Evolutionary conservation across 92 coral and sea anemone species (phyloP), one percentile per base, ranked within the genome.

Genomic region (Zoanthus solanderi): DNA sequence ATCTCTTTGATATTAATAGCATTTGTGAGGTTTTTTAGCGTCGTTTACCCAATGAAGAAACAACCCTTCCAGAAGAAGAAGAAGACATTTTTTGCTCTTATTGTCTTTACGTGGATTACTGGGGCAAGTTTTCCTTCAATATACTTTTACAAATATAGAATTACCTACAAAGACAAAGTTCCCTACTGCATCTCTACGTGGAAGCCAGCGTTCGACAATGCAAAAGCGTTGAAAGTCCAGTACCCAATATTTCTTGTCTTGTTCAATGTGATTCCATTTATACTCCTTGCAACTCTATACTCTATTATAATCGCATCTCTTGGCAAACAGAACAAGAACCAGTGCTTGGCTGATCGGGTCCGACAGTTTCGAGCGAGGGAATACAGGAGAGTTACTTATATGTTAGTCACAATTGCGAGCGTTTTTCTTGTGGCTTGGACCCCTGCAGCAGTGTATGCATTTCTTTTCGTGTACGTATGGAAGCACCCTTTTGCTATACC

Each of bases 151-250:
- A 46, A 47, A 16, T 50, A 8, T 8, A 46, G 47, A 75, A 45
- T 75, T 9, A 23, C n/a, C 60, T 12, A 75, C 58, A 75, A n/a
- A 47, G 61, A 46, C 17, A 72, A 42, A 4, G 23, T n/a, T 17
- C 53, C 76, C 31, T 48, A 75, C 23, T 75, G 79, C 14, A 46
- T 75, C 2, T 50, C 56, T 28, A 48, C 15, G 7, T 75, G 79
- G 79, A n/a, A 75, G 58, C 79, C 79, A 45, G 79, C 79, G 16
- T 75, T 75, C 23, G 56, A 75, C 58, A 28, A 75, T 18, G 37
- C 13, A 46, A 15, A 46, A 75, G 79, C 79, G 14, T 7, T 75
- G 15, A 75, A 46, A 75, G 23, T 75, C 6, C 58, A 75, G 37
- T 75, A 17, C 32, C 46, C 79, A 4, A 75, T 47, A 8, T 17